These are phyloP conservation scores for Oscheius myriophilus DNA, from an alignment of 2,888 invertebrate species.

Conservation along the genomic window DNA sequence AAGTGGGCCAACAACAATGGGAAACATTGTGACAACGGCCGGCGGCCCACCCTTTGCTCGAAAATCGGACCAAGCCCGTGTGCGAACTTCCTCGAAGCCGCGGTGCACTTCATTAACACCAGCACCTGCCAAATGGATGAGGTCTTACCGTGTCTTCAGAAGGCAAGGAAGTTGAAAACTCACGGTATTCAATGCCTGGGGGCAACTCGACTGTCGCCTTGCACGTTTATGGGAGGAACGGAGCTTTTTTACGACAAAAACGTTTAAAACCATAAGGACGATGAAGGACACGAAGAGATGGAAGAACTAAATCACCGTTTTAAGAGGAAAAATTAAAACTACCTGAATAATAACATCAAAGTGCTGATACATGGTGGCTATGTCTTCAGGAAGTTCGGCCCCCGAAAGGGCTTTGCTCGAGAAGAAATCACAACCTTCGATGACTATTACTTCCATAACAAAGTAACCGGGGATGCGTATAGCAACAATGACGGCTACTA, in stretches of 20 bases:
- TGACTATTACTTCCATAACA: constrained; percentile 32
- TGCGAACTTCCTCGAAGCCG: constrained; percentile 15
- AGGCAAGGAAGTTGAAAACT: not conserved
- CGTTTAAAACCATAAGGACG: constrained; percentile 53
- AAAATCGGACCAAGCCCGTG: constrained; percentile 19
- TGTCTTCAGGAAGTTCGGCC: constrained; percentile 9
- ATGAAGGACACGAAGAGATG: constrained; percentile 60
- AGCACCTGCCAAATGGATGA: constrained; percentile 12
- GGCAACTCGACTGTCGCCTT: constrained; percentile 51
- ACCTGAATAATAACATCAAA: constrained; percentile 31
- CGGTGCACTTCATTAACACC: constrained; percentile 22
- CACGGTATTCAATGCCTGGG: constrained; percentile 44
- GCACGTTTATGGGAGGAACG: constrained; percentile 53
- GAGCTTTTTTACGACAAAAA: constrained; percentile 51
- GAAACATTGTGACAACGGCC: too few species aligned
- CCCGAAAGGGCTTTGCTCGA: constrained; percentile 34
- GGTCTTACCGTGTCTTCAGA: not conserved
- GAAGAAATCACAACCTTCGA: constrained; percentile 37
- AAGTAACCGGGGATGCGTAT: constrained; percentile 43
- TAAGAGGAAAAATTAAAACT: not conserved
- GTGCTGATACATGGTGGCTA: constrained; percentile 4
- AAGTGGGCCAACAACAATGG: constrained; percentile 4
- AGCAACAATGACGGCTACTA: constrained; percentile 16
- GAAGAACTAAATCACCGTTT: constrained; percentile 50
- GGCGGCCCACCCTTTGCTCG: constrained; percentile 26